Evolutionary conservation across 2,113 vertebrate species (phyloP).

Genomic region (Pelodiscus sinensis): DNA sequence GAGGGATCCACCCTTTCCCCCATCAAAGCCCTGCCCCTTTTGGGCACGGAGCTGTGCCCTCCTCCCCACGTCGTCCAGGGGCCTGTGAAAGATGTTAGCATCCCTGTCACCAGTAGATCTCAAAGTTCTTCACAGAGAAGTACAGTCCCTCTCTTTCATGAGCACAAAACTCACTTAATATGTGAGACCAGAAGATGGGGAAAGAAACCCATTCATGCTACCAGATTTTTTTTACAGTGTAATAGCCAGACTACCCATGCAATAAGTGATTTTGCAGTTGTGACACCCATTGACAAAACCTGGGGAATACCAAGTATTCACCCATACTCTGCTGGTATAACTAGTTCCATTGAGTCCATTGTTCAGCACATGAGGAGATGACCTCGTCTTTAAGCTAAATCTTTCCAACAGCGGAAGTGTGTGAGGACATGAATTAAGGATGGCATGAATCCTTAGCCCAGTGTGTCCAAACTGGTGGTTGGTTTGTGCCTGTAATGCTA

Average conservation of each 20-base stretch:
- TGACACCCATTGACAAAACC: background rate
- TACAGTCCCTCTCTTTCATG: background rate
- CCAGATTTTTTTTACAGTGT: background rate
- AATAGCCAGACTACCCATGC: background rate
- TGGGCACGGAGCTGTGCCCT: too few species aligned
- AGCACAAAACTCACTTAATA: rapidly evolving
- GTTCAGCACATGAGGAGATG: background rate
- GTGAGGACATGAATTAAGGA: background rate
- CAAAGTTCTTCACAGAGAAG: background rate
- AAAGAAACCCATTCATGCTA: background rate
- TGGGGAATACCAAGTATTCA: background rate
- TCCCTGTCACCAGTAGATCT: background rate
- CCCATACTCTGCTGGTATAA: background rate
- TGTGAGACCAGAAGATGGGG: background rate
- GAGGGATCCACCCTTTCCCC: too few species aligned
- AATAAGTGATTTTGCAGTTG: background rate
- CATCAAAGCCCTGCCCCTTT: too few species aligned
- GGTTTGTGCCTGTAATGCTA: background rate
- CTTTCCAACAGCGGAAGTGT: background rate
- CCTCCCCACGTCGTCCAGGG: too few species aligned
- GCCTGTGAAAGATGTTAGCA: too few species aligned
- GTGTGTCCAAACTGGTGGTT: background rate
- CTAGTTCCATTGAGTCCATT: background rate
- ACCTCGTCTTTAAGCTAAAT: background rate
- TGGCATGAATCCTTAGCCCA: background rate